Percentiles rank a stretch among this genome's conserved stretches.
These are phyloP conservation scores for Trissonchulus latispiculum DNA, from an alignment of 2,888 invertebrate genomes.

Conservation along the genomic window DNA sequence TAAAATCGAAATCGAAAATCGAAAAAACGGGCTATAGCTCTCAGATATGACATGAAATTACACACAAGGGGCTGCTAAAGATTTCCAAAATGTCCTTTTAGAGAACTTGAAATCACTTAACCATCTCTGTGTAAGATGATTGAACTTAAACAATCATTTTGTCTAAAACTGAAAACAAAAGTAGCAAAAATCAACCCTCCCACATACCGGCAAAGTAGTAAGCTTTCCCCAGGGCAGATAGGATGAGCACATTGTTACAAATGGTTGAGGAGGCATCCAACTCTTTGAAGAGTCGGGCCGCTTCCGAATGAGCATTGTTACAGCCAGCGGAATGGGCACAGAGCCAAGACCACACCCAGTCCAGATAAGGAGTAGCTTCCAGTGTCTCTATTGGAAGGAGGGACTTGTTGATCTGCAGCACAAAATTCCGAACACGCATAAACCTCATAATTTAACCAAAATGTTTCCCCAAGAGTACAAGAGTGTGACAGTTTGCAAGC, in stretches of 20 bases:
- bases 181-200: no score
- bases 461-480: no score
- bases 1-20: background rate
- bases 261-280: slow-evolving; percentile 3
- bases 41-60: background rate
- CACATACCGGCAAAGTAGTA: slow-evolving; percentile 21
- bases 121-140: no score
- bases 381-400: background rate
- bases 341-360: slow-evolving; percentile 19
- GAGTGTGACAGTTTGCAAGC: no score
- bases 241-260: background rate
- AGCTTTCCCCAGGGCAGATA: slow-evolving; percentile 19
- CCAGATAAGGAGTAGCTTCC: background rate
- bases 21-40: background rate
- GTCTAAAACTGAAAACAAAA: no score
- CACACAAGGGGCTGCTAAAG: background rate
- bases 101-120: background rate
- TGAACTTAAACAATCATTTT: no score
- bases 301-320: background rate
- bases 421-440: no score
- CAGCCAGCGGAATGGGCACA: background rate
- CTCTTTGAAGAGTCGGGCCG: slow-evolving; percentile 11
- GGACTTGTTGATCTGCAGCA: background rate
- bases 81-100: background rate
- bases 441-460: no score